Percentiles rank a stretch among this genome's conserved stretches.
Conservation (phyloP, 35 echinoderm and acorn worm species). For the Apostichopus japonicus region DNA sequence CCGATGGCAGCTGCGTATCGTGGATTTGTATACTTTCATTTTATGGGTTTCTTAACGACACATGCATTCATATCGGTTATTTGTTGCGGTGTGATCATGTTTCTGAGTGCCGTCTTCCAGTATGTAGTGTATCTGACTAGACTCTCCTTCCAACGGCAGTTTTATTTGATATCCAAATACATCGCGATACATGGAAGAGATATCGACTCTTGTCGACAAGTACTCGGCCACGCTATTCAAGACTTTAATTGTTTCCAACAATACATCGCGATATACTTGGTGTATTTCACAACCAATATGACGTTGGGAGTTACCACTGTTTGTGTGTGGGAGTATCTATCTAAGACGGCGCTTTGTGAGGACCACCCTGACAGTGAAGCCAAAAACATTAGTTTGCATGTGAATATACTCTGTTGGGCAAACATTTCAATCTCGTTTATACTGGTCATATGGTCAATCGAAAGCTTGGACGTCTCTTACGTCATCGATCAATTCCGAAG, state of each 20-base stretch:
- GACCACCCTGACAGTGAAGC: neutral
- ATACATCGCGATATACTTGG: slow-evolving; percentile 54
- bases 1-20: neutral
- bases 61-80: neutral
- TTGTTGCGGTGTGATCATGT: slow-evolving; percentile 11
- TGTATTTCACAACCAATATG: slow-evolving; percentile 33
- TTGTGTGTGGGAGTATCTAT: slow-evolving; percentile 41
- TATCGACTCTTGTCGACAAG: slow-evolving; percentile 57
- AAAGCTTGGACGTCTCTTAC: neutral
- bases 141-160: slow-evolving; percentile 39
- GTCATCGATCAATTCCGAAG: slow-evolving; percentile 9
- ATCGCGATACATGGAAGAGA: slow-evolving; percentile 4
- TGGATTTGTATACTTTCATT: slow-evolving; percentile 12
- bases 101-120: neutral
- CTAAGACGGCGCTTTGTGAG: neutral
- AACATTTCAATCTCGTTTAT: neutral
- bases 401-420: slow-evolving; percentile 9
- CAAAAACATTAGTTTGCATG: neutral
- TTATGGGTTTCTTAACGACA: neutral
- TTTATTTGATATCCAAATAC: neutral
- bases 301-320: slow-evolving; percentile 70
- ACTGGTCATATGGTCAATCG: slow-evolving; percentile 5
- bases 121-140: slow-evolving; percentile 30
- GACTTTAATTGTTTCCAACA: slow-evolving; percentile 63
- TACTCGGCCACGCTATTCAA: slow-evolving; percentile 49